Percentiles rank a stretch among this genome's conserved stretches.
These are phyloP conservation scores for Mastigias papua DNA, from an alignment of 30 jellyfish, hydroid and myxozoan genomes.

Conservation along the genomic window DNA sequence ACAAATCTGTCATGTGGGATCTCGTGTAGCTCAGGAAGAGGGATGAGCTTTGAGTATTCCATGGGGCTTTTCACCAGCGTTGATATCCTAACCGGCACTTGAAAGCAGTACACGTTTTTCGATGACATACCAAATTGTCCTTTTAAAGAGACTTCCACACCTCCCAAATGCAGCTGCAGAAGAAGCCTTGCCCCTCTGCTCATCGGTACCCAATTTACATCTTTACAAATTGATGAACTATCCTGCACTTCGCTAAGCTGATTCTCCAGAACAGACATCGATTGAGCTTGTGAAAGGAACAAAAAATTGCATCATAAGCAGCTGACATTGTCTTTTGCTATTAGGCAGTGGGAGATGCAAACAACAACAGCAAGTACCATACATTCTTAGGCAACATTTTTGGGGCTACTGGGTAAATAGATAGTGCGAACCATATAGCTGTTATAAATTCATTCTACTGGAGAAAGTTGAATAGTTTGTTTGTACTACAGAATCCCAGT, in stretches of 20 bases:
- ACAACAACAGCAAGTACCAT: no score
- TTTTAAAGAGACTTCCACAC: not conserved
- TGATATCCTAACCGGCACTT: slow-evolving; percentile 37
- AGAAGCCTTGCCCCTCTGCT: slow-evolving; percentile 27
- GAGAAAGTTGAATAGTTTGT: no score
- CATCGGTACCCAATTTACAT: slow-evolving; percentile 47
- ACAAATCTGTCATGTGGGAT: slow-evolving; percentile 22
- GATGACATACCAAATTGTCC: slow-evolving; percentile 51
- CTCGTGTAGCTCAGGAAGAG: slow-evolving; percentile 55
- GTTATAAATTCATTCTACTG: no score
- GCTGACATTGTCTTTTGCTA: no score
- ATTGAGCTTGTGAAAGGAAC: not conserved
- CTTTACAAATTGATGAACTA: slow-evolving; percentile 11
- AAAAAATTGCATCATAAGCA: no score
- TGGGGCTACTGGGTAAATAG: no score
- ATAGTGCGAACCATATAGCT: no score
- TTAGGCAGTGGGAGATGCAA: no score
- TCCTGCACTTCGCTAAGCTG: not conserved
- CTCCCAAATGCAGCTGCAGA: slow-evolving; percentile 8
- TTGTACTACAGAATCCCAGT: no score
- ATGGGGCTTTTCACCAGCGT: slow-evolving; percentile 4
- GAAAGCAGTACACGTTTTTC: slow-evolving; percentile 32
- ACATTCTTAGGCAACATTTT: no score
- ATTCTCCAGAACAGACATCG: not conserved
- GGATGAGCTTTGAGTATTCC: slow-evolving; percentile 21